Evolutionary conservation across 2,888 invertebrate species (phyloP).

Genomic region (Napeogenes inachia): DNA sequence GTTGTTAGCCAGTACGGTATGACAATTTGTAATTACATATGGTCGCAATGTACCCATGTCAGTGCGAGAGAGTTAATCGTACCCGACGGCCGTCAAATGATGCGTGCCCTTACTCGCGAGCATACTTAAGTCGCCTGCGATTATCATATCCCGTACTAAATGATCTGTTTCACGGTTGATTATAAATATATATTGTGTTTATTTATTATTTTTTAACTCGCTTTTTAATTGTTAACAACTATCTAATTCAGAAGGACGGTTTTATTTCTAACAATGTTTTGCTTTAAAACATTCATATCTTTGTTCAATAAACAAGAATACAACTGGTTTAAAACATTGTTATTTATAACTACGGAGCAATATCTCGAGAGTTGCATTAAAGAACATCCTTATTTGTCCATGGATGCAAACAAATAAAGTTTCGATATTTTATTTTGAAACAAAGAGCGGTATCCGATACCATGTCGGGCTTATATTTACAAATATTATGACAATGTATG

Average conservation of each 20-base stretch:
- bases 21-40: conserved; percentile 54
- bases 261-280: background rate
- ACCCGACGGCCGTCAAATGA: conserved; percentile 66
- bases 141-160: conserved; percentile 53
- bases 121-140: conserved; percentile 64
- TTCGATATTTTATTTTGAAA: conserved; percentile 30
- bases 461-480: conserved; percentile 47
- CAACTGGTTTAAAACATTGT: background rate
- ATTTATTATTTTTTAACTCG: background rate
- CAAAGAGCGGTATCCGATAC: conserved; percentile 47
- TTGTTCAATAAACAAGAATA: background rate
- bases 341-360: conserved; percentile 4
- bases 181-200: conserved; percentile 10
- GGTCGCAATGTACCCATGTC: conserved; percentile 56
- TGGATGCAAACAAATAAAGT: conserved; percentile 19
- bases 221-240: background rate
- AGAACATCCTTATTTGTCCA: conserved; percentile 15
- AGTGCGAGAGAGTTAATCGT: conserved; percentile 55
- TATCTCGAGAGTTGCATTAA: conserved; percentile 15
- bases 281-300: background rate
- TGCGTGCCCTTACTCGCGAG: conserved; percentile 58
- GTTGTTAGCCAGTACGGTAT: conserved; percentile 16
- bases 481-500: conserved; percentile 57
- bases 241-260: background rate
- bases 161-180: conserved; percentile 46